Evolutionary conservation across 2,113 vertebrate species (phyloP), one percentile per base, ranked within the genome.

Genomic region (Pardalotus punctatus): DNA sequence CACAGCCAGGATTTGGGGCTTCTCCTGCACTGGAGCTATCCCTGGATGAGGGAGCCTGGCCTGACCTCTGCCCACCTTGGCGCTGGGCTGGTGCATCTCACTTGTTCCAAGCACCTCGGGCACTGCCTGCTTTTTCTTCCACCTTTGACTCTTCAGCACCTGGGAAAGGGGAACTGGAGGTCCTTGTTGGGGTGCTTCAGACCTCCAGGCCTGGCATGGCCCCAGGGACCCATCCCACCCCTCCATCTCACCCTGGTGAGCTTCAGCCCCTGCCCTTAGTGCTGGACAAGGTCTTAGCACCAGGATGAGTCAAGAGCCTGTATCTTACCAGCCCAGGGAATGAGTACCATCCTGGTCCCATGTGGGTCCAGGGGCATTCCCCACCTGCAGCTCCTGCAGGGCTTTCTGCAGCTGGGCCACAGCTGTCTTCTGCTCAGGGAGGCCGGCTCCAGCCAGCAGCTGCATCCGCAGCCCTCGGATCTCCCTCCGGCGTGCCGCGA

Each of bases 381-480:
- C 94, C 28, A 98, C 99, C 98, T 98, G 98, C 80, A 99, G 97
- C 70, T 98, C 97, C 61, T n/a, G 53, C 61, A 98, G 97, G 33
- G 98, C 97, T 85, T 97, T 97, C 81, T 90, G 94, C 60, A 99
- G 93, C 90, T 60, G 96, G 24, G 73, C 87, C 76, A 97, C 81
- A 10, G 89, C 83, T 28, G 51, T 21, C 8, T 85, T 86, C 14
- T 96, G 97, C 72, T 96, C 88, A 1, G 69, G 91, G 13, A 35
- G 87, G 21, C 83, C 72, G 11, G 97, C 86, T 20, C n/a, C 65
- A 25, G 78, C 60, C 95, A 98, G 97, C 77, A 99, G 97, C 48
- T 38, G 69, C 9, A 5, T 81, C 78, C 97, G 96, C 48, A 98
- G 96, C 13, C 76, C 95, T 43, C 38, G 72, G 36, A 99, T 98